Evolutionary conservation across 2,113 vertebrate species (phyloP).

Genomic region (Panthera leo): DNA sequence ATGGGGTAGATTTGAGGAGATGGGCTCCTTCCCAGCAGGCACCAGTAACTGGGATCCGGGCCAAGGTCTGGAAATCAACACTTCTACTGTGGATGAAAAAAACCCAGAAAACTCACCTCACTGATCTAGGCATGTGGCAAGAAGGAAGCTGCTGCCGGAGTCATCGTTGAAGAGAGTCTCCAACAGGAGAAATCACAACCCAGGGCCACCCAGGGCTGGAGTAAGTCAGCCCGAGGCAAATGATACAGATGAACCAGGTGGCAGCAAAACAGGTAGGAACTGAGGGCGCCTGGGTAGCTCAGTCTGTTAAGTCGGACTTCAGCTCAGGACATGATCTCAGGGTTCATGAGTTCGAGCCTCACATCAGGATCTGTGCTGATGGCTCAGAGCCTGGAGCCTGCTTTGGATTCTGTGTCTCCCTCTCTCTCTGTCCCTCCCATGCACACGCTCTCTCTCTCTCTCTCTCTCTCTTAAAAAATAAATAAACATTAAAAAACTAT

Average conservation of each 20-base stretch:
- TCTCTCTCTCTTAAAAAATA: too few species aligned
- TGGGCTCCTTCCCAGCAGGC: not conserved
- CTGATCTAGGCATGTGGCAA: not conserved
- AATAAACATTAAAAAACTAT: too few species aligned
- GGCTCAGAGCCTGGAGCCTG: too few species aligned
- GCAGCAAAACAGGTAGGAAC: not conserved
- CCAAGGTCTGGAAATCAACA: not conserved
- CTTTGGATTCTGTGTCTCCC: too few species aligned
- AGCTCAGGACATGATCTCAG: too few species aligned
- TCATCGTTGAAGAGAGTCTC: not conserved
- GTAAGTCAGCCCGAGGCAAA: not conserved
- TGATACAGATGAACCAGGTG: not conserved
- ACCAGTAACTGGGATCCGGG: not conserved
- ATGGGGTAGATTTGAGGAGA: not conserved
- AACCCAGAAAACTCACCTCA: not conserved
- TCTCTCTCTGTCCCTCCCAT: too few species aligned
- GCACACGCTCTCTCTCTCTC: too few species aligned
- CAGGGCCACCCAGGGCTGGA: not conserved
- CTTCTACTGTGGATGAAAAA: not conserved
- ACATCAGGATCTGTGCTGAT: too few species aligned
- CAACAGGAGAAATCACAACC: not conserved
- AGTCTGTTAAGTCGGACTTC: too few species aligned
- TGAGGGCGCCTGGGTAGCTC: too few species aligned
- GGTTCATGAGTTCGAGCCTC: too few species aligned
- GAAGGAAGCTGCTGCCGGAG: not conserved